Percentiles rank a stretch among this genome's conserved stretches.
Conservation (phyloP, 2,888 invertebrate genomes). For the Campopleginae sp. region DNA sequence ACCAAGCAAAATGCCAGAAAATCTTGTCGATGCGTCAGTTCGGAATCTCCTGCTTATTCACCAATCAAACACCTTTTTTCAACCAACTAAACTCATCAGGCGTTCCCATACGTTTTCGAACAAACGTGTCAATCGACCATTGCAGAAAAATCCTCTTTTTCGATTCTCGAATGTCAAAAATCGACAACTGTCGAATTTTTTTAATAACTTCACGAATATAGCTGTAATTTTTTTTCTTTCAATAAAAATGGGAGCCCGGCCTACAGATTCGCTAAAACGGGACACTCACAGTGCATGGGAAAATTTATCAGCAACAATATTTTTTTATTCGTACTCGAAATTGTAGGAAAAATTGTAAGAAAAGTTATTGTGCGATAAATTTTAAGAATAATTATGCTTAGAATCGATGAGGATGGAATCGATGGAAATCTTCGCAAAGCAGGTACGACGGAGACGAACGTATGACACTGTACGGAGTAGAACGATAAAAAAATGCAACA, state of each 20-base stretch:
- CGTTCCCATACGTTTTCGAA: not conserved
- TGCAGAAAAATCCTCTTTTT: not conserved
- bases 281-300: no score
- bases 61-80: not conserved
- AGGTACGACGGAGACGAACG: constrained; percentile 63
- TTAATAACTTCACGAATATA: no score
- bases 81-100: not conserved
- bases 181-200: no score
- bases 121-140: not conserved
- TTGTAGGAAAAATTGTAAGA: no score
- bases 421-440: constrained; percentile 29
- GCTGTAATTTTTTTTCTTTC: no score
- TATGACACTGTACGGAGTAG: constrained; percentile 59
- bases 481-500: constrained; percentile 24
- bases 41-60: constrained; percentile 50
- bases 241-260: no score
- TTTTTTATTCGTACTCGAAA: no score
- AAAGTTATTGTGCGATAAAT: no score
- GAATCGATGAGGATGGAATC: constrained; percentile 34
- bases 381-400: no score
- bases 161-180: not conserved
- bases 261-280: no score
- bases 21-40: constrained; percentile 54
- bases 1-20: constrained; percentile 61
- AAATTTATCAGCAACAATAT: no score